These are phyloP conservation scores for Gavialis gangeticus DNA, from an alignment of 2,113 vertebrate species.

Conservation along the genomic window DNA sequence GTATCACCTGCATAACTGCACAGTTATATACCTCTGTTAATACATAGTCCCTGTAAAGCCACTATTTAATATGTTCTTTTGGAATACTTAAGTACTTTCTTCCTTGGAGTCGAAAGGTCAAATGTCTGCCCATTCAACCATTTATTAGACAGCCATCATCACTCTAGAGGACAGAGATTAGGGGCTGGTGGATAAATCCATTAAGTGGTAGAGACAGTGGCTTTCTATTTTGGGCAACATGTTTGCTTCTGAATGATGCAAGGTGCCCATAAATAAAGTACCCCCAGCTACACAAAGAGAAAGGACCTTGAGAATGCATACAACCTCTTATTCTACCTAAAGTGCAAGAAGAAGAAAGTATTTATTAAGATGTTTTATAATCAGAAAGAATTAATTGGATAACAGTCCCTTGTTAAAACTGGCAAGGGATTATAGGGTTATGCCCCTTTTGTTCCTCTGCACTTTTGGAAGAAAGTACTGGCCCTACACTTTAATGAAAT, in stretches of 20 bases:
- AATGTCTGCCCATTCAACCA: not conserved
- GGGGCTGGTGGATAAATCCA: not conserved
- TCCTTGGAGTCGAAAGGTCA: too few relatives aligned
- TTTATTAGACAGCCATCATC: not conserved
- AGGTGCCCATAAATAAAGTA: too few relatives aligned
- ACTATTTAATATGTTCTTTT: too few relatives aligned
- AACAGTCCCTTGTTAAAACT: not conserved
- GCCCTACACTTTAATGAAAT: not conserved
- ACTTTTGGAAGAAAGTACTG: not conserved
- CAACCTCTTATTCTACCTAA: not conserved
- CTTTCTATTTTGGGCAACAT: not conserved
- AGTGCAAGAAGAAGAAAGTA: not conserved
- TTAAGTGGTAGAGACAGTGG: not conserved
- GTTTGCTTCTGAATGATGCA: not conserved
- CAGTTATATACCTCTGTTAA: too few relatives aligned
- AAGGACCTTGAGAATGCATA: not conserved
- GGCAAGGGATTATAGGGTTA: not conserved
- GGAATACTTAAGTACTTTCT: too few relatives aligned
- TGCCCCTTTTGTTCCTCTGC: not conserved
- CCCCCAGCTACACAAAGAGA: too few relatives aligned
- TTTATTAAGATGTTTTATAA: not conserved
- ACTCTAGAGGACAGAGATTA: not conserved
- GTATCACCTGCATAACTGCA: too few relatives aligned
- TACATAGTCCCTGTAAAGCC: too few relatives aligned
- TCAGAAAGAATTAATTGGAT: not conserved